Percentiles rank a stretch among this genome's conserved stretches.
phyloP scores from a whole-genome alignment of 2,888 invertebrate genomes.

The Gymnosoma rotundatum region DNA sequence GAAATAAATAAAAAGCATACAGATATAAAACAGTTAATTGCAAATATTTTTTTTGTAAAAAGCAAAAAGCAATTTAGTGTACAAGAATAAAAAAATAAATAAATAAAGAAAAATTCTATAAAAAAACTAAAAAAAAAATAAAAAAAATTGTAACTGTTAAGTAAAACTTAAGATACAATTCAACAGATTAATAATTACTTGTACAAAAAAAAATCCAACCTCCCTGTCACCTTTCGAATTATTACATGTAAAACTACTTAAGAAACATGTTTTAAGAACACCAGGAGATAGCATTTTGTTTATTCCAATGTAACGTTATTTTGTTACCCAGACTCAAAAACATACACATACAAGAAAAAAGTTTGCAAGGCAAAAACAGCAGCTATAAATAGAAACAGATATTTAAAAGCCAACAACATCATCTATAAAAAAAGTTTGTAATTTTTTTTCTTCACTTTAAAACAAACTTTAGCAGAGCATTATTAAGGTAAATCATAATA shows the following conservation, averaged over 20 bases:
- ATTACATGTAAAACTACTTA: background rate
- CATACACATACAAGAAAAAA: background rate
- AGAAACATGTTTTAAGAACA: background rate
- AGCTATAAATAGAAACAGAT: slow-evolving; percentile 25
- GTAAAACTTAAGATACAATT: background rate
- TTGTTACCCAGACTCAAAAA: background rate
- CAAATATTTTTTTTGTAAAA: too few species aligned
- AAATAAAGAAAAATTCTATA: background rate
- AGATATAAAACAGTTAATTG: background rate
- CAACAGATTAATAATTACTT: slow-evolving; percentile 7
- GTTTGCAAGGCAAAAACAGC: background rate
- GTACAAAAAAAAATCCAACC: background rate
- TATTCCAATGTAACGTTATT: background rate
- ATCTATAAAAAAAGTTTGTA: background rate
- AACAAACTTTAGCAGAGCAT: slow-evolving; percentile 36
- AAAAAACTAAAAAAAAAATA: background rate
- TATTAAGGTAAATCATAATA: slow-evolving; percentile 35
- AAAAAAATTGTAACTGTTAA: slow-evolving; percentile 8
- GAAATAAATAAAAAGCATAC: background rate
- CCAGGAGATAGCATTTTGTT: background rate
- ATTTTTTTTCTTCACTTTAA: background rate
- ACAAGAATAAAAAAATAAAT: too few species aligned
- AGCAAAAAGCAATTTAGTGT: too few species aligned
- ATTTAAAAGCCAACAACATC: slow-evolving; percentile 41
- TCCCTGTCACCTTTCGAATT: background rate